Percentiles rank a stretch among this genome's conserved stretches.
These are phyloP conservation scores for Merops nubicus DNA, from an alignment of 2,113 vertebrate species.

Conservation along the genomic window DNA sequence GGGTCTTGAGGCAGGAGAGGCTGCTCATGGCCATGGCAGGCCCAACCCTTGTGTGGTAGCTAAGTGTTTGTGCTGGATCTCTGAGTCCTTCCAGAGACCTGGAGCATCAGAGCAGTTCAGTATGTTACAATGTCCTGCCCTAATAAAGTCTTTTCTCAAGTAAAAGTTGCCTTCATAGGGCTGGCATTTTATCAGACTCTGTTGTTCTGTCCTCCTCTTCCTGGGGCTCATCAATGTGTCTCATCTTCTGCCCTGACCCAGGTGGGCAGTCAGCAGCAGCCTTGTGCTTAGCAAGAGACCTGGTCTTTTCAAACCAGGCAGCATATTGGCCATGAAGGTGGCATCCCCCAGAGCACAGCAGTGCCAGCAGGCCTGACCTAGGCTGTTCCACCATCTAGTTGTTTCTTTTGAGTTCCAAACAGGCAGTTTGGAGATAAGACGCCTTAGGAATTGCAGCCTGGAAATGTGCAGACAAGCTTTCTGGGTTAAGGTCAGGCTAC, in stretches of 20 bases:
- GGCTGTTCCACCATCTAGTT: background rate
- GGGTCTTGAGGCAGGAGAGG: background rate
- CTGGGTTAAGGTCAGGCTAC: background rate
- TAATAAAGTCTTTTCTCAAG: constrained; percentile 5
- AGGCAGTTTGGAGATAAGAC: background rate
- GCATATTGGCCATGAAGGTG: background rate
- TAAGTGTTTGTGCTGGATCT: background rate
- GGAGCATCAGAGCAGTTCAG: background rate
- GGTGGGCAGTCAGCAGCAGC: background rate
- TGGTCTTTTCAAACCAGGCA: background rate
- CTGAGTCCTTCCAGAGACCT: background rate
- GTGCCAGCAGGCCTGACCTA: background rate
- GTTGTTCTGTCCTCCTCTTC: background rate
- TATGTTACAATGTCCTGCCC: background rate
- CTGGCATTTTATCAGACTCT: background rate
- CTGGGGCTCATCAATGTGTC: background rate
- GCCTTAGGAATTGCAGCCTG: background rate
- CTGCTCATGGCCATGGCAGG: background rate
- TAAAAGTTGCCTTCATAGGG: background rate
- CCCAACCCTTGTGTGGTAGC: background rate
- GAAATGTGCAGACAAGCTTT: background rate
- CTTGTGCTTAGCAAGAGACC: background rate
- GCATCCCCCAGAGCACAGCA: background rate
- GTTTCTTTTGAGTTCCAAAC: background rate
- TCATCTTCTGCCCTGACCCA: background rate